Percentiles rank a stretch among this genome's conserved stretches.
These are phyloP conservation scores for Vidua chalybeata DNA, from an alignment of 2,113 vertebrate genomes.

Conservation along the genomic window DNA sequence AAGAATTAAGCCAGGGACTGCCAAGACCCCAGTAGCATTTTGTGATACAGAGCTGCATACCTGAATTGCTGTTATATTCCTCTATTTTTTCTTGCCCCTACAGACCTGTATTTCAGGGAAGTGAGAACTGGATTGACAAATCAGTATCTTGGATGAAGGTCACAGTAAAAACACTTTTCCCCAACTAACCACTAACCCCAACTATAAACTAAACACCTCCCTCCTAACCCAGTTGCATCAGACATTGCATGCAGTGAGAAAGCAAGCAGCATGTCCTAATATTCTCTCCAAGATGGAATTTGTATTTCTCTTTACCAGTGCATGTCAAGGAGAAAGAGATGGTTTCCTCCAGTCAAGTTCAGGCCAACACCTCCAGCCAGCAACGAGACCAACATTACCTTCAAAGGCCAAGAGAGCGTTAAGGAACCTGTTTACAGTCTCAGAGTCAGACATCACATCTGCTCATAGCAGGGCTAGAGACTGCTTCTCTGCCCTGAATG, in stretches of 20 bases:
- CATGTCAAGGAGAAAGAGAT: conserved; percentile 97
- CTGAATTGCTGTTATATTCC: background rate
- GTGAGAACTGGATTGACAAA: background rate
- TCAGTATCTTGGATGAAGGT: background rate
- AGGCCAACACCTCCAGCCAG: conserved; percentile 93
- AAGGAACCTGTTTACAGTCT: background rate
- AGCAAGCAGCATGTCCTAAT: background rate
- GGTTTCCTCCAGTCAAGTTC: conserved; percentile 93
- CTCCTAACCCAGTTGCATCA: background rate
- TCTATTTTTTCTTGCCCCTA: background rate
- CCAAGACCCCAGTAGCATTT: background rate
- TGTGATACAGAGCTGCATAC: background rate
- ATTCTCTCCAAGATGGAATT: background rate
- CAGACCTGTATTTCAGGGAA: background rate
- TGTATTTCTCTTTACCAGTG: conserved; percentile 86
- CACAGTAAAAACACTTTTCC: background rate
- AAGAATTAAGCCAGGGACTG: background rate
- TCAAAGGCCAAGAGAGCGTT: conserved; percentile 1
- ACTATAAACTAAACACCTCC: background rate
- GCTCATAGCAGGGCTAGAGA: background rate
- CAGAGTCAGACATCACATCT: background rate
- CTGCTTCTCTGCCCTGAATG: background rate
- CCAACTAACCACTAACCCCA: background rate
- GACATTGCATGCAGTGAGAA: background rate
- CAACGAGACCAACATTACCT: conserved; percentile 95